These are phyloP conservation scores for Onychomys torridus DNA, from an alignment of 2,797 vertebrate species.

Conservation along the genomic window DNA sequence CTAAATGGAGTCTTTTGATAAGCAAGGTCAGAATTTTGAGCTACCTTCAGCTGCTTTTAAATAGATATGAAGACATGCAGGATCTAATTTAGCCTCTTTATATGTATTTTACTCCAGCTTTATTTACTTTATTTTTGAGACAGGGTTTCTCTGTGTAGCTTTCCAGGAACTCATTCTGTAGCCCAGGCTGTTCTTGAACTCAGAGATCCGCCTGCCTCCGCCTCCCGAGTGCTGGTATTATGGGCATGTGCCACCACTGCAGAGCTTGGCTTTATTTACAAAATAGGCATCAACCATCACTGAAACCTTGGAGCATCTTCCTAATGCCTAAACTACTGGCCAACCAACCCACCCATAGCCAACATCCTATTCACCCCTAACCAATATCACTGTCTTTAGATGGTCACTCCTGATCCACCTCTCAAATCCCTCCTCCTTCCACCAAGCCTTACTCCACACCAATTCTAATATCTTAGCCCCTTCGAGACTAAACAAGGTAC, in stretches of 20 bases:
- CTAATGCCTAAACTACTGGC: background rate
- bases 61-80: background rate
- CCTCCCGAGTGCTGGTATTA: too few relatives aligned
- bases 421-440: background rate
- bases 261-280: background rate
- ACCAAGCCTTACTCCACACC: background rate
- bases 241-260: too few relatives aligned
- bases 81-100: background rate
- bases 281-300: background rate
- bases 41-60: background rate
- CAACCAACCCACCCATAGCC: background rate
- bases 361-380: background rate
- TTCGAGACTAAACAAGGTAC: background rate
- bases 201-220: too few relatives aligned
- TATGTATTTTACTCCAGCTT: background rate
- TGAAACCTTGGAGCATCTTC: background rate
- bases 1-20: constrained; percentile 8
- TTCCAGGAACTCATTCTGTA: too few relatives aligned
- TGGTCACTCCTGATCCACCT: background rate
- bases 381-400: background rate
- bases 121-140: background rate
- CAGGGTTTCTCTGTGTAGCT: too few relatives aligned
- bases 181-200: too few relatives aligned
- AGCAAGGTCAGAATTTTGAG: background rate
- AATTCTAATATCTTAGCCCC: background rate